Evolutionary conservation across 2,797 vertebrate genomes (phyloP), one percentile per base, ranked within the genome.

Genomic region (Trachops cirrhosus): DNA sequence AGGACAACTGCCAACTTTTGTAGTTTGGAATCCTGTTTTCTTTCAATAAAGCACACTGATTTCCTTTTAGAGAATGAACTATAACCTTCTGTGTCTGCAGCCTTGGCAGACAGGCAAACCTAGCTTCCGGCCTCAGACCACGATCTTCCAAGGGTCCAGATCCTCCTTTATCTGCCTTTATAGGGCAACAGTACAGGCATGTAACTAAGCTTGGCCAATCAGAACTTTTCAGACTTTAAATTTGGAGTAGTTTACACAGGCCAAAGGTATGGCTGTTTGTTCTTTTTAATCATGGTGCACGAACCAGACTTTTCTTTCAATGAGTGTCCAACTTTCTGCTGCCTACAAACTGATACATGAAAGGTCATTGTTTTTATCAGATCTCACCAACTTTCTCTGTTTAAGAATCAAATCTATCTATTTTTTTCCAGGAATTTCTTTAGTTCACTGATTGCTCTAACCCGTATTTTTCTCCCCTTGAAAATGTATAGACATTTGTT

Each of bases 31-130:
- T 91, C 34, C 4, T 82, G 34, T 90, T 93, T 96, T 92, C 88
- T 95, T 90, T 88, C 59, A 57, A 64, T 79, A 96, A 85, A 73
- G 59, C 18, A 94, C 29, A 94, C 73, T 88, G 67, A 91, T 95
- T 93, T 97, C 82, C 92, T 93, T 90, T 94, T 85, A 89, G 50
- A 92, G 73, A 93, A 91, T 90, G 88, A 70, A 80, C 80, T 74
- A 6, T 75, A 54, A 77, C 62, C 41, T 34, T 93, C 71, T 96
- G 29, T 87, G 67, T 86, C 62, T 79, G 29, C 14, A 54, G 57
- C 32, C 67, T 48, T 91, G 82, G 91, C 68, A 89, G 64, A 74
- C n/a, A 93, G 71, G 87, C 75, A 77, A 73, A 89, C 22, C 14
- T 41, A 74, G 57, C n/a, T 97, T 96, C 92, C 92, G 89, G 34